phyloP scores from a whole-genome alignment of 2,888 invertebrate species.

The Clanis bilineata region DNA sequence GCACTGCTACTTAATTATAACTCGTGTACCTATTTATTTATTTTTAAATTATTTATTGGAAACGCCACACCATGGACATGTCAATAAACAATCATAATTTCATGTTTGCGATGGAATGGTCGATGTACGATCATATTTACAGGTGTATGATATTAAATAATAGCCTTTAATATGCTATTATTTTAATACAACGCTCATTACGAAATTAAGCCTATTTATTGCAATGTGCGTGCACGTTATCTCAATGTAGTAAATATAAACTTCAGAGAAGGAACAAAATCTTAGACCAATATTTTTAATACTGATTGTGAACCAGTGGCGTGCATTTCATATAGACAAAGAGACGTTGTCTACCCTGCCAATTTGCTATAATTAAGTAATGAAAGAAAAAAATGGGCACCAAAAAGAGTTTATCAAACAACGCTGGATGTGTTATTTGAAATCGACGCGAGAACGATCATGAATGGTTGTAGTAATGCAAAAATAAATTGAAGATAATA shows the following conservation, averaged over 20 bases:
- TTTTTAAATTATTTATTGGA: not conserved
- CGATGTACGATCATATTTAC: not conserved
- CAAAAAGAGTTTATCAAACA: too few relatives aligned
- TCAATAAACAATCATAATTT: slow-evolving; percentile 5
- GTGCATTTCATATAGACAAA: too few relatives aligned
- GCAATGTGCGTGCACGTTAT: not conserved
- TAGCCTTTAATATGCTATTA: not conserved
- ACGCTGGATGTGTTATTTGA: too few relatives aligned
- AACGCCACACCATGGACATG: not conserved
- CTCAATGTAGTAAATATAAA: not conserved
- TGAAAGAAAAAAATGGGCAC: too few relatives aligned
- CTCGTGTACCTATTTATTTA: not conserved
- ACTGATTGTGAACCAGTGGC: too few relatives aligned
- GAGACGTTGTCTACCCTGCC: too few relatives aligned
- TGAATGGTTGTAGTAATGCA: too few relatives aligned
- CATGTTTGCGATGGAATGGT: not conserved
- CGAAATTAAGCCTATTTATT: not conserved
- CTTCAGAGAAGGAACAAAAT: not conserved
- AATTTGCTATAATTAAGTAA: too few relatives aligned
- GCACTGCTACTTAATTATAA: not conserved
- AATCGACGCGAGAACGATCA: too few relatives aligned
- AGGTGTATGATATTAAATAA: not conserved
- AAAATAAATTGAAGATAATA: too few relatives aligned
- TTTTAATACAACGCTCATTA: not conserved
- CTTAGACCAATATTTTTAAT: too few relatives aligned